These are phyloP conservation scores for Cuculus canorus DNA, from an alignment of 2,797 vertebrate species.

Conservation along the genomic window DNA sequence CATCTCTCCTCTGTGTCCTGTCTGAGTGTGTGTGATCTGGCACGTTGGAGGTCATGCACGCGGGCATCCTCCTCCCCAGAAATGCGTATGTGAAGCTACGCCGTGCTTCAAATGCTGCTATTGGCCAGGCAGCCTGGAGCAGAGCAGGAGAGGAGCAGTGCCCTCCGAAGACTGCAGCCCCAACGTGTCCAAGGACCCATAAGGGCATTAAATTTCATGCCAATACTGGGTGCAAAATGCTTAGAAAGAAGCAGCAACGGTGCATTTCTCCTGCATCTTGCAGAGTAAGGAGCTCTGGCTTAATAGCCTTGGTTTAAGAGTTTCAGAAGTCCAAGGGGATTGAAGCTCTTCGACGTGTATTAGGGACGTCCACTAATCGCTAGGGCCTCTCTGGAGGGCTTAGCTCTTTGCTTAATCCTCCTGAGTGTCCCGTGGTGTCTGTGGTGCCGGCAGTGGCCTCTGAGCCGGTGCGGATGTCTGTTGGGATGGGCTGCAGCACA, in stretches of 20 bases:
- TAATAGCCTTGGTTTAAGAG: not conserved
- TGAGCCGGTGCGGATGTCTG: not conserved
- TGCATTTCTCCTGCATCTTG: rapidly evolving
- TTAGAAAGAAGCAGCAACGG: not conserved
- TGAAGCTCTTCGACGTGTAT: rapidly evolving
- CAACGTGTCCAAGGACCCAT: not conserved
- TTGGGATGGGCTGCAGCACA: not conserved
- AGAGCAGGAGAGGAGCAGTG: not conserved
- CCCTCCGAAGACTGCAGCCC: not conserved
- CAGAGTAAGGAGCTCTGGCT: not conserved
- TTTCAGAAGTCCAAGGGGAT: not conserved
- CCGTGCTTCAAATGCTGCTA: rapidly evolving
- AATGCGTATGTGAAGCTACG: rapidly evolving
- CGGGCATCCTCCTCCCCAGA: rapidly evolving
- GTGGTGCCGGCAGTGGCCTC: not conserved
- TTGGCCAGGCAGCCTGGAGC: not conserved
- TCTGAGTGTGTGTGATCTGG: rapidly evolving
- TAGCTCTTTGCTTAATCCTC: not conserved
- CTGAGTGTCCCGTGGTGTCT: not conserved
- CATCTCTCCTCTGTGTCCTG: rapidly evolving
- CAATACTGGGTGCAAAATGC: rapidly evolving
- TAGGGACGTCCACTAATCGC: not conserved
- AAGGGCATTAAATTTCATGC: rapidly evolving
- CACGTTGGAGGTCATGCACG: rapidly evolving
- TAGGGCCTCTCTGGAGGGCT: not conserved